Conservation (phyloP, 2,797 vertebrate genomes). For the Rhinichthys osculus region DNA sequence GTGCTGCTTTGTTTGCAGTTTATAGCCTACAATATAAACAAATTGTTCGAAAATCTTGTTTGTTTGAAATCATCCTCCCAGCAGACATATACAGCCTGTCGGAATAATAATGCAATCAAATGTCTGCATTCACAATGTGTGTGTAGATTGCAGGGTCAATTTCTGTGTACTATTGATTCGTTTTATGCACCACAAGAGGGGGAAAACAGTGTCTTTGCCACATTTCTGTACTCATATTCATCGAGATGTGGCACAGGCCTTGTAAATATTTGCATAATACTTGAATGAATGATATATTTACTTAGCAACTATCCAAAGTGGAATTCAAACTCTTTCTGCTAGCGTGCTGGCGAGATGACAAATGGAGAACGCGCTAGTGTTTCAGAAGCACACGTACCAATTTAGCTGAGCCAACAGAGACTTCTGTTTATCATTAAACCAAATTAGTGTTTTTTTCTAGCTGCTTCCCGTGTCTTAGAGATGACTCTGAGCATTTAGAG, state of each 20-base stretch:
- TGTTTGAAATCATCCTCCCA: neutral
- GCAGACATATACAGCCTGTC: neutral
- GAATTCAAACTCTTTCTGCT: conserved; percentile 44
- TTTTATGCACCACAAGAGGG: neutral
- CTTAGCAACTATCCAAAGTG: conserved; percentile 45
- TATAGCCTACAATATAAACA: neutral
- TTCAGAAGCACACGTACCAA: conserved; percentile 44
- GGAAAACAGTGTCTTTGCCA: neutral
- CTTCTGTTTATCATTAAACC: conserved; percentile 35
- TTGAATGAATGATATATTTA: conserved; percentile 53
- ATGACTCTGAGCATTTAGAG: conserved; percentile 28
- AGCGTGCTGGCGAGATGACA: conserved; percentile 44
- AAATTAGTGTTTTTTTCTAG: conserved; percentile 20
- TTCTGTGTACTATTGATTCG: neutral
- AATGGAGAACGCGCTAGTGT: conserved; percentile 27
- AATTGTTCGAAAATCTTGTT: neutral
- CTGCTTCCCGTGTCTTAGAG: conserved; percentile 22
- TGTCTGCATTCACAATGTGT: conserved; percentile 5
- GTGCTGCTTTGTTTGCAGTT: neutral
- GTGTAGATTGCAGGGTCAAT: conserved; percentile 30
- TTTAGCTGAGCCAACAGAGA: conserved; percentile 44
- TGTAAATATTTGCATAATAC: conserved; percentile 58
- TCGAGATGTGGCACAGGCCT: conserved; percentile 33
- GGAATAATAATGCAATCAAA: conserved; percentile 38
- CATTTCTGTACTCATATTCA: conserved; percentile 39